Conservation (phyloP, 1,140 invertebrate genomes). For the Harpegnathos saltator region DNA sequence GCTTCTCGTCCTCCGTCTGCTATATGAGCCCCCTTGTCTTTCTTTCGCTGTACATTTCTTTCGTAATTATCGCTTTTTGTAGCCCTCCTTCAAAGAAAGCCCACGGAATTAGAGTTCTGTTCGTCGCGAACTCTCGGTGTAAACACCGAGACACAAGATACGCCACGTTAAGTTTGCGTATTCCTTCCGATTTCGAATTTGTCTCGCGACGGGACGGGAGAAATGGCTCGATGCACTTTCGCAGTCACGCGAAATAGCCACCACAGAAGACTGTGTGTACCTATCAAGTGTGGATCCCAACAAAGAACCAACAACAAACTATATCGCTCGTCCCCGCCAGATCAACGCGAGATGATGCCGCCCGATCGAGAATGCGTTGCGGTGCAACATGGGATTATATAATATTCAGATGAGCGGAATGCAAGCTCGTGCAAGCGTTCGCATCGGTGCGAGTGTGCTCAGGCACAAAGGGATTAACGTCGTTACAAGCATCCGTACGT, state of each 20-base stretch:
- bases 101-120: slow-evolving; percentile 56
- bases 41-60: slow-evolving; percentile 54
- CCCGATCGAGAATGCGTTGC: slow-evolving; percentile 19
- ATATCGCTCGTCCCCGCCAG: slow-evolving; percentile 35
- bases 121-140: not conserved
- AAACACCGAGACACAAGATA: no score
- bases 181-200: no score
- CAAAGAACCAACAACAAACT: slow-evolving; percentile 25
- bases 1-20: slow-evolving; percentile 26
- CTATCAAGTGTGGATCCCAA: not conserved
- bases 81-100: slow-evolving; percentile 18
- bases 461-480: slow-evolving; percentile 54
- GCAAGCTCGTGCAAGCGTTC: not conserved
- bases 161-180: no score
- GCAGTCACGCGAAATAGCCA: not conserved
- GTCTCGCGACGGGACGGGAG: no score
- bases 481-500: slow-evolving; percentile 34
- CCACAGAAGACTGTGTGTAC: slow-evolving; percentile 21
- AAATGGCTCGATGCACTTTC: not conserved
- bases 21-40: slow-evolving; percentile 23
- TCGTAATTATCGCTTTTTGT: slow-evolving; percentile 60
- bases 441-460: slow-evolving; percentile 14
- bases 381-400: slow-evolving; percentile 40
- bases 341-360: slow-evolving; percentile 39
- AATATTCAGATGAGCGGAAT: slow-evolving; percentile 55